Evolutionary conservation across 2,113 vertebrate genomes (phyloP), one percentile per base, ranked within the genome.

Genomic region (Syngnathoides biaculeatus): DNA sequence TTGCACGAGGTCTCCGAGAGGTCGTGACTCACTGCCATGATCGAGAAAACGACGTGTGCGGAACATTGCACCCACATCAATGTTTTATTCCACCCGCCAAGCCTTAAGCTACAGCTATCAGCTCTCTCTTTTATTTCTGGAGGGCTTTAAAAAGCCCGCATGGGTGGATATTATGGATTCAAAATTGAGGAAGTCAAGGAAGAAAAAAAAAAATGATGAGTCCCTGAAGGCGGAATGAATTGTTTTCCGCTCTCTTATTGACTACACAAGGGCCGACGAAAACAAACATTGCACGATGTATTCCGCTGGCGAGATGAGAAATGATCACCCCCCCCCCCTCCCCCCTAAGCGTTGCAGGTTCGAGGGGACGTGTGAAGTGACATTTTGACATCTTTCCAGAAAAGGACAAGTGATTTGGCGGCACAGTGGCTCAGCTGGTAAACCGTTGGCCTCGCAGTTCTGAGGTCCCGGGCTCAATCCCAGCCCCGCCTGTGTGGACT

Each of bases 81-180:
- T 57, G 55, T 17, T 57, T 57, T 57, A 57, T 57, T 30, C 55
- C 55, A 57, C 24, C 26, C 55, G 15, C 26, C 26, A 57, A 57
- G 26, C 55, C 55, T 30, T 57, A 57, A 57, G 55, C 26, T 57
- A 57, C 55, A 57, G 55, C 55, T 57, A 57, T 30, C 55, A 57
- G 26, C 55, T 26, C 55, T 57, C 55, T 17, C 14, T 56, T 57
- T 57, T 57, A 57, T 57, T 57, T 57, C 55, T 30, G 55, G 55
- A 57, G 55, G 24, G 55, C 14, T 57, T 57, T 27, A 57, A 57
- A 57, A 57, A 57, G 55, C 55, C 55, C 55, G 26, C 55, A 57
- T 57, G 55, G 55, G 55, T 57, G 55, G 55, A 57, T 57, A 57
- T 57, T 57, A 57, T 57, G 55, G 55, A 57, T 30, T 57, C 55